Evolutionary conservation across 2,797 vertebrate genomes (phyloP), one percentile per base, ranked within the genome.

Genomic region (Paratrypauchen microcephalus): DNA sequence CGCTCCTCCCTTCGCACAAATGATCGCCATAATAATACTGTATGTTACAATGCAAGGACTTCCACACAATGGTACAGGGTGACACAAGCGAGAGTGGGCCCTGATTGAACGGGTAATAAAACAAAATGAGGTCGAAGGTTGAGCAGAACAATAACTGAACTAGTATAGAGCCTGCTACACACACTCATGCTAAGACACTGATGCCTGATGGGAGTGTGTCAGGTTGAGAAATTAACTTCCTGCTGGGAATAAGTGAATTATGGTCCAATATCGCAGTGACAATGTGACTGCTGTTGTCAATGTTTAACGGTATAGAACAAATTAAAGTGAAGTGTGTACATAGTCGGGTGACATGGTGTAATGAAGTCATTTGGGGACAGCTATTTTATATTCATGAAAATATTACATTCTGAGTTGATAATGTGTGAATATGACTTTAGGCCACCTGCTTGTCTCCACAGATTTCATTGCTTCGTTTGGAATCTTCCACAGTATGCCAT

Each of bases 71-170:
- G 70, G 69, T 66, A 63, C 23, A 52, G 21, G 6, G 30, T 28
- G 63, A 65, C 63, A 48, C 45, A 0, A 69, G 56, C 19, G 52
- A 72, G 79, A 60, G 18, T 54, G 63, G 32, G 32, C 28, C 66
- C 75, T 87, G 75, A 82, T 75, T 54, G 62, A 88, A 73, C 30
- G 36, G 71, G 71, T 66, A 81, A 83, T 83, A 87, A 82, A 86
- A 28, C 30, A 68, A 50, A 69, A 72, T 58, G 74, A 81, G 85
- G 79, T 86, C 74, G 83, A 78, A 82, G 77, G 83, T 76, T 73
- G 74, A 71, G 52, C 12, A 68, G 61, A 83, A 77, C 76, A 85
- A 81, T 83, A 80, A 74, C 71, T 66, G 75, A 77, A 72, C 64
- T 45, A 58, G 62, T 63, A 50, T 64, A 41, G 19, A 19, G 61